phyloP scores from a whole-genome alignment of 2,113 vertebrate genomes.

The Xenopus laevis region DNA sequence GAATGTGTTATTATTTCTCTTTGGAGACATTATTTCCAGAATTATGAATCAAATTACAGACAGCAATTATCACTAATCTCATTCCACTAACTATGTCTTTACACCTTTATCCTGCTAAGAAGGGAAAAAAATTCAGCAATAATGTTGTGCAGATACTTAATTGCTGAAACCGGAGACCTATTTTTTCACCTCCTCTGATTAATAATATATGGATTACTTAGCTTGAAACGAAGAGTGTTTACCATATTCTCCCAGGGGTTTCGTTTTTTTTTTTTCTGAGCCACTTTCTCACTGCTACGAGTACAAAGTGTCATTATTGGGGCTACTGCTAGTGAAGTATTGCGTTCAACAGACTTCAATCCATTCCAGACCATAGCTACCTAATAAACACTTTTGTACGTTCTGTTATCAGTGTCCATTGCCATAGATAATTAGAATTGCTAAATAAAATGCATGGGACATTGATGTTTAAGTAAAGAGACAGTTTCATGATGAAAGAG shows the following conservation, averaged over 20 bases:
- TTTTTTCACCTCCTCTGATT: conserved; percentile 37
- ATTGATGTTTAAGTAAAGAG: background rate
- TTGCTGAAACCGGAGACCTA: conserved; percentile 37
- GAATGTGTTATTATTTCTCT: conserved; percentile 31
- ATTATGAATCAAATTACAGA: conserved; percentile 41
- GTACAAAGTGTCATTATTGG: conserved; percentile 11
- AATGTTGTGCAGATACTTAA: conserved; percentile 24
- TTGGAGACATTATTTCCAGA: conserved; percentile 21
- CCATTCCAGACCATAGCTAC: background rate
- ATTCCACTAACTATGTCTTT: conserved; percentile 28
- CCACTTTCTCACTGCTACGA: conserved; percentile 1
- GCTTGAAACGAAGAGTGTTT: conserved; percentile 31
- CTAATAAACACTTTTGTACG: conserved; percentile 7
- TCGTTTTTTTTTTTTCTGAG: background rate
- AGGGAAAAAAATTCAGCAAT: conserved; percentile 18
- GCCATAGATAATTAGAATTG: background rate
- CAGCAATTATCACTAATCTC: conserved; percentile 41
- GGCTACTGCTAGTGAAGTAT: conserved; percentile 3
- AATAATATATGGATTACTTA: conserved; percentile 34
- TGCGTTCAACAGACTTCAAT: background rate
- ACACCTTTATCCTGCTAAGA: conserved; percentile 9
- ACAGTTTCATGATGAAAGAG: background rate
- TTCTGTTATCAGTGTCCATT: background rate
- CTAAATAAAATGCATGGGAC: background rate
- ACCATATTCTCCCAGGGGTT: conserved; percentile 21